These are phyloP conservation scores for Drosophila carrolli DNA, from an alignment of 1,140 invertebrate species.

Conservation along the genomic window DNA sequence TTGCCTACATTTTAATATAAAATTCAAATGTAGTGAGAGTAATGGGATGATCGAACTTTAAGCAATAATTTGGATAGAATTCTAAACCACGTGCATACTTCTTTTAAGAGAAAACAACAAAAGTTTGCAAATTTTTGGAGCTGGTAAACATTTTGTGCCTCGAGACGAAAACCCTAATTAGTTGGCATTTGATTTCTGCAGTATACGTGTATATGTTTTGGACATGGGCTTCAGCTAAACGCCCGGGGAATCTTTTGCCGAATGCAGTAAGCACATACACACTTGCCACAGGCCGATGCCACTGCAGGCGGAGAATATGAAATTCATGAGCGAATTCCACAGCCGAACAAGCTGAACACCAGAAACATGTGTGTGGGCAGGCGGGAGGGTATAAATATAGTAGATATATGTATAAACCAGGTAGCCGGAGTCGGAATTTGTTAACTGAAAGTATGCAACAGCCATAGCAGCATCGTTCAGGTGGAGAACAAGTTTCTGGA, in stretches of 20 bases:
- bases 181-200: conserved; percentile 11
- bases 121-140: no score
- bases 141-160: not conserved
- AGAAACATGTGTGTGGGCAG: not conserved
- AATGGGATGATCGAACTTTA: no score
- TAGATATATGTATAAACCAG: conserved; percentile 1
- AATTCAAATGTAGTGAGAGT: no score
- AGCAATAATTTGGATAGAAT: no score
- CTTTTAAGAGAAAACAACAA: no score
- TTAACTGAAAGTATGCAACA: conserved; percentile 69
- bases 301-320: conserved; percentile 55
- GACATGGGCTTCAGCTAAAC: not conserved
- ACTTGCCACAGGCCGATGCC: conserved; percentile 10
- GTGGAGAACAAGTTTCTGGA: conserved; percentile 41
- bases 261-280: conserved; percentile 3
- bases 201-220: conserved; percentile 1
- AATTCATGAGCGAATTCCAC: conserved; percentile 71
- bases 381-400: not conserved
- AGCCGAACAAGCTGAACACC: conserved; percentile 3
- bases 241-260: not conserved
- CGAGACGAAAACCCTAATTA: conserved; percentile 8
- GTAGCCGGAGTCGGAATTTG: conserved; percentile 54
- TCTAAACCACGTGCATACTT: no score
- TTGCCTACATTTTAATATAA: no score
- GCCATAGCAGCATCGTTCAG: conserved; percentile 19